Conservation (phyloP, 2,888 invertebrate genomes). For the Erebia palarica region DNA sequence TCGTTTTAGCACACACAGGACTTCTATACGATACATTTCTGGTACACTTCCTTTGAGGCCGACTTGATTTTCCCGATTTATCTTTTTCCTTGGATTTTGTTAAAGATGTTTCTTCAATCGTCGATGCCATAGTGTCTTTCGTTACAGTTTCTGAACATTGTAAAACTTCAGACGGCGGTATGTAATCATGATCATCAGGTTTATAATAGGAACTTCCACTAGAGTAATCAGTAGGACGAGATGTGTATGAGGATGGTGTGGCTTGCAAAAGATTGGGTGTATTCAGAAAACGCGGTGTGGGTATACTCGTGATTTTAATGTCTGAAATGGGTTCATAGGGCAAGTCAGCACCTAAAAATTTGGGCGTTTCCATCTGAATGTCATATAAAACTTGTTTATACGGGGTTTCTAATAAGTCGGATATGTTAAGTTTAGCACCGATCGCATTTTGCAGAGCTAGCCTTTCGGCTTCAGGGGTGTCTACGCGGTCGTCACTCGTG, state of each 20-base stretch:
- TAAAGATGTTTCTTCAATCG: slow-evolving; percentile 43
- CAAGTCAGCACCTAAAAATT: slow-evolving; percentile 73
- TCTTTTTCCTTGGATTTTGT: slow-evolving; percentile 42
- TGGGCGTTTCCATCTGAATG: slow-evolving; percentile 81
- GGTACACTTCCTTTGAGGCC: slow-evolving; percentile 71
- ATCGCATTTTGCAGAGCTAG: slow-evolving; percentile 69
- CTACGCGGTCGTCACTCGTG: slow-evolving; percentile 49
- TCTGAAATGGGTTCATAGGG: slow-evolving; percentile 74
- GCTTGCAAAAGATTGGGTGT: slow-evolving; percentile 60
- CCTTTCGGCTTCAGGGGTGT: slow-evolving; percentile 73
- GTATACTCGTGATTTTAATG: slow-evolving; percentile 81
- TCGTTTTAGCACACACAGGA: slow-evolving; percentile 45
- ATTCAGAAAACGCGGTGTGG: slow-evolving; percentile 81
- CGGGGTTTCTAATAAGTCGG: slow-evolving; percentile 82
- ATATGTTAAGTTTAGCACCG: slow-evolving; percentile 72
- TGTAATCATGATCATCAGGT: slow-evolving; percentile 83
- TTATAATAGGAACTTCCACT: slow-evolving; percentile 85
- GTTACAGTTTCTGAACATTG: slow-evolving; percentile 49
- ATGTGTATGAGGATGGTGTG: slow-evolving; percentile 73
- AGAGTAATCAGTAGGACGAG: slow-evolving; percentile 82
- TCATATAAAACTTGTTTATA: slow-evolving; percentile 78
- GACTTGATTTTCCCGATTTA: slow-evolving; percentile 44
- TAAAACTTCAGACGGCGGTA: slow-evolving; percentile 57
- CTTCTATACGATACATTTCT: slow-evolving; percentile 72
- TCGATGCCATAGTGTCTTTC: slow-evolving; percentile 44